Percentiles rank a stretch among this genome's conserved stretches.
phyloP scores from a whole-genome alignment of 2,797 vertebrate genomes.

The Microctenopoma stevenorrisi region DNA sequence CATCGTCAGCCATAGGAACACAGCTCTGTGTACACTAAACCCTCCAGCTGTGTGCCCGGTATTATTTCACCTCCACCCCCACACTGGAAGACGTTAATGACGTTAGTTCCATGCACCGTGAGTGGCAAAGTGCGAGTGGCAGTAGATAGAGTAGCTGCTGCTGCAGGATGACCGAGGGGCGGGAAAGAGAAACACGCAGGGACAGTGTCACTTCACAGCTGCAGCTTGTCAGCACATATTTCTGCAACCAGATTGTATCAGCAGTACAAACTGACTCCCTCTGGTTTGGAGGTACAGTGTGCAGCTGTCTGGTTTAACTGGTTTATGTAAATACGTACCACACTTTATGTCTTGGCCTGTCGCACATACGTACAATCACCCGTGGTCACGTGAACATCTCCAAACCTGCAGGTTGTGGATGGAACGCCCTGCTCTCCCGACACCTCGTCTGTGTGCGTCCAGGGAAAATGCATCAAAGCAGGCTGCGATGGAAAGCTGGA shows the following conservation, averaged over 20 bases:
- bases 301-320: background rate
- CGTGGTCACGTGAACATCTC: background rate
- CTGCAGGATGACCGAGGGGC: conserved; percentile 24
- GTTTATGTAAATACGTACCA: background rate
- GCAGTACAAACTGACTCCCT: conserved; percentile 15
- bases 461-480: conserved; percentile 95
- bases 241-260: conserved; percentile 46
- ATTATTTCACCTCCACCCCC: conserved; percentile 1
- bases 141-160: conserved; percentile 5
- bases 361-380: background rate
- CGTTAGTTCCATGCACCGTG: conserved; percentile 7
- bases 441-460: conserved; percentile 93
- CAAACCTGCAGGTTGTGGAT: conserved; percentile 89
- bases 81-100: conserved; percentile 1
- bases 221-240: conserved; percentile 59
- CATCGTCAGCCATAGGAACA: conserved; percentile 15
- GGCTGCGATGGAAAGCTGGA: conserved; percentile 94
- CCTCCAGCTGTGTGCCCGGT: background rate
- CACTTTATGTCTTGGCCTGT: conserved; percentile 2
- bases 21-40: background rate
- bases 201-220: conserved; percentile 61
- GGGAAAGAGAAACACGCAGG: conserved; percentile 32
- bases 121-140: conserved; percentile 31
- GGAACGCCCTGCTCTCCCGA: conserved; percentile 94
- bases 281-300: conserved; percentile 5